phyloP scores from a whole-genome alignment of 2,113 vertebrate species.

The Tragelaphus buxtoni region DNA sequence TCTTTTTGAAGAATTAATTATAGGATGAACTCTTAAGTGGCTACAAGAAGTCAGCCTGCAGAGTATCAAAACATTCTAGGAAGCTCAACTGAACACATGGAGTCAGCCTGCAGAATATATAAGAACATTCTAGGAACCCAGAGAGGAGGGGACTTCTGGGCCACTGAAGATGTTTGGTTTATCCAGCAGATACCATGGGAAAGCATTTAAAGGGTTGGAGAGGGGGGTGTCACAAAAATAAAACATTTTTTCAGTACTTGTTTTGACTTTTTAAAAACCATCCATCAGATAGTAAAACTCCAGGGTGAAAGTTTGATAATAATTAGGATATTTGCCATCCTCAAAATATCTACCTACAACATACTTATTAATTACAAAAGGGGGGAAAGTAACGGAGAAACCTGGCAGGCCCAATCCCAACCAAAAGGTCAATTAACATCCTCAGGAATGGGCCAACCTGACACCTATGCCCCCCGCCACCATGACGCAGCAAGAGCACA shows the following conservation, averaged over 20 bases:
- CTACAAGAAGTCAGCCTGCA: neutral
- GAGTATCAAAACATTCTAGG: neutral
- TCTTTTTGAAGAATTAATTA: neutral
- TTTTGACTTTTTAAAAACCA: neutral
- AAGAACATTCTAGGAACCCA: neutral
- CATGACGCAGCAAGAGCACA: neutral
- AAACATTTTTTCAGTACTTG: neutral
- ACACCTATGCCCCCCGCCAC: accelerated
- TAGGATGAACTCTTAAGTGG: neutral
- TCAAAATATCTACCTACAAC: neutral
- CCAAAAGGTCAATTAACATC: neutral
- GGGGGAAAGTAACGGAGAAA: neutral
- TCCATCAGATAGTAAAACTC: neutral
- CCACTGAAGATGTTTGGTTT: neutral
- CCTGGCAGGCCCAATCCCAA: neutral
- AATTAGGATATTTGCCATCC: neutral
- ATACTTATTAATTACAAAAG: neutral
- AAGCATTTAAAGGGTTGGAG: neutral
- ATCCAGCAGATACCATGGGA: neutral
- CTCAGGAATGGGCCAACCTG: neutral
- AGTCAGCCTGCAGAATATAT: neutral
- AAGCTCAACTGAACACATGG: neutral
- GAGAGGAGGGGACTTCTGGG: neutral
- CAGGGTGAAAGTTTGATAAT: neutral
- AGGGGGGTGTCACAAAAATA: neutral